Evolutionary conservation across 2,113 vertebrate species (phyloP).

Genomic region (Psephotus haematonotus): DNA sequence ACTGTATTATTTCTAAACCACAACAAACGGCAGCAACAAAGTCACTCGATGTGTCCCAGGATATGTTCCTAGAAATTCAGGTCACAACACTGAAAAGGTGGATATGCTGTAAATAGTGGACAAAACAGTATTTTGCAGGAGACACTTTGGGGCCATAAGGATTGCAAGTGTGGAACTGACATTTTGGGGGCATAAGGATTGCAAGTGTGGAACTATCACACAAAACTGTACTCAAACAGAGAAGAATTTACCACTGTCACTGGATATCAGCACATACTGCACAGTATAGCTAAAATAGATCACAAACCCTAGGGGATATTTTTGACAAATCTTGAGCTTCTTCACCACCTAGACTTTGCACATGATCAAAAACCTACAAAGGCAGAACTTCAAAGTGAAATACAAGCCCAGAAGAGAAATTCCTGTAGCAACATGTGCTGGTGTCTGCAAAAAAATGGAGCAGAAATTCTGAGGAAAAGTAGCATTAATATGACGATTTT

Average conservation of each 20-base stretch:
- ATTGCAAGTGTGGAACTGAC: background rate
- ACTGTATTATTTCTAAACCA: background rate
- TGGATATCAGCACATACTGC: slow-evolving; percentile 11
- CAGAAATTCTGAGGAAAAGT: background rate
- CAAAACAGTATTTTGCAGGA: background rate
- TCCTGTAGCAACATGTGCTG: background rate
- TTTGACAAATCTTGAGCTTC: slow-evolving; percentile 45
- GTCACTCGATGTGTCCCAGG: background rate
- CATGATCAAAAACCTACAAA: slow-evolving; percentile 46
- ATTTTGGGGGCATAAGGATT: background rate
- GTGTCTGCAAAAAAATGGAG: background rate
- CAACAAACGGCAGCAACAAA: background rate
- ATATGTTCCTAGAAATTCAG: slow-evolving; percentile 8
- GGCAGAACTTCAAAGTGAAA: slow-evolving; percentile 43
- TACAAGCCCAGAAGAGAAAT: slow-evolving; percentile 40
- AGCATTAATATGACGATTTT: background rate
- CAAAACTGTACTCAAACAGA: slow-evolving; percentile 10
- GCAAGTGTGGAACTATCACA: background rate
- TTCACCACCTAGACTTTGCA: background rate
- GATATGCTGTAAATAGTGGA: background rate
- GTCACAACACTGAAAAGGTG: background rate
- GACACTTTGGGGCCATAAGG: background rate
- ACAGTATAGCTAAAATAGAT: slow-evolving; percentile 1
- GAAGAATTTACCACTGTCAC: slow-evolving; percentile 26
- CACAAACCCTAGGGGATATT: slow-evolving; percentile 37